Evolutionary conservation across 2,888 invertebrate genomes (phyloP).

Genomic region (Lordiphosa andalusiaca): DNA sequence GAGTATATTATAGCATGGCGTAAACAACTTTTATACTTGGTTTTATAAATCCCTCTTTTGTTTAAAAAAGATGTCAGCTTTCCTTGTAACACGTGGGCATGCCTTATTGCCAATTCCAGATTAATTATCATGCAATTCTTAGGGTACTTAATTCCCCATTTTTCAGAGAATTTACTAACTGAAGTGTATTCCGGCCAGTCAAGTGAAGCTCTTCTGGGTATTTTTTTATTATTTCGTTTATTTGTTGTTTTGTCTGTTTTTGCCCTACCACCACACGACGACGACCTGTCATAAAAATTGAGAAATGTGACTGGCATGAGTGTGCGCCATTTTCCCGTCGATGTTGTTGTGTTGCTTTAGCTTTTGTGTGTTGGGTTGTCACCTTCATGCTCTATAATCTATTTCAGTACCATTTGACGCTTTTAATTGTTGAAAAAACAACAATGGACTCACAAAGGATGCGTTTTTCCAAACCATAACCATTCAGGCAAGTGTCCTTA

Average conservation of each 20-base stretch:
- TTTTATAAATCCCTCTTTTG: no score
- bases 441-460: conserved; percentile 26
- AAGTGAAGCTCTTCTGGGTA: no score
- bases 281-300: conserved; percentile 66
- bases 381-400: conserved; percentile 24
- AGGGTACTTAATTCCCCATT: no score
- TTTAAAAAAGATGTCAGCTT: no score
- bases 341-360: conserved; percentile 18
- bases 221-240: no score
- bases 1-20: no score
- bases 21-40: no score
- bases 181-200: no score
- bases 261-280: conserved; percentile 14
- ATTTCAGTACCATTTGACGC: conserved; percentile 22
- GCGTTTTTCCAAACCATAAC: conserved; percentile 18
- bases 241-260: neutral
- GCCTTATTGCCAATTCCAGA: no score
- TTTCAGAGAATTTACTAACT: no score
- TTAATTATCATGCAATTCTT: no score
- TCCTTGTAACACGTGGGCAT: no score
- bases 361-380: conserved; percentile 24
- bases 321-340: conserved; percentile 46
- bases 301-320: conserved; percentile 54
- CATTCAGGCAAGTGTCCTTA: conserved; percentile 14
- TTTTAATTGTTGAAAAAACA: conserved; percentile 31